Conservation (phyloP, 2,113 vertebrate genomes). For the Sakesphorus luctuosus region DNA sequence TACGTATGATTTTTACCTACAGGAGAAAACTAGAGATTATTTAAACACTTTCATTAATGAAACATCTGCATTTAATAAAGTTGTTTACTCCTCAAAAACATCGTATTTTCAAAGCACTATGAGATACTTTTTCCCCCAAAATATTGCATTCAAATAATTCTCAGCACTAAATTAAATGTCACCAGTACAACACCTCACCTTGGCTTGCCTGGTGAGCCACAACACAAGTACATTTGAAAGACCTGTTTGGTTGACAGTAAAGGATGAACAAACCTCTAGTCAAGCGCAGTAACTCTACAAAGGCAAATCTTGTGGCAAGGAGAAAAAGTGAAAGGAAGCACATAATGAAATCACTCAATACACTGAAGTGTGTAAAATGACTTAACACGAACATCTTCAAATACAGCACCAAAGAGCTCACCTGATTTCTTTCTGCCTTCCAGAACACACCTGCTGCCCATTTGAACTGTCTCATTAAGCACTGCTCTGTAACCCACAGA, state of each 20-base stretch:
- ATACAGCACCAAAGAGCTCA: not conserved
- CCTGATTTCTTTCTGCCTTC: not conserved
- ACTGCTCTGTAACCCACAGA: not conserved
- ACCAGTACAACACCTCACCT: not conserved
- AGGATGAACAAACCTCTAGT: not conserved
- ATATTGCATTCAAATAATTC: not conserved
- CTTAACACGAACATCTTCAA: not conserved
- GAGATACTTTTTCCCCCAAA: accelerated
- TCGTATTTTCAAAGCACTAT: not conserved
- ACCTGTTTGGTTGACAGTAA: not conserved
- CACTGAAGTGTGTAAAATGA: not conserved
- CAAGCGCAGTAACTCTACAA: not conserved
- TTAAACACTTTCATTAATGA: not conserved
- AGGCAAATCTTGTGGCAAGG: not conserved
- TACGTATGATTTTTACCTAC: not conserved
- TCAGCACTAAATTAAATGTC: not conserved
- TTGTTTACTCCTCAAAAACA: not conserved
- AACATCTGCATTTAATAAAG: not conserved
- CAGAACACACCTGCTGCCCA: conserved; percentile 12
- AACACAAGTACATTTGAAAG: not conserved
- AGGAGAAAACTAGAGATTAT: not conserved
- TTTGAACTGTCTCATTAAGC: not conserved
- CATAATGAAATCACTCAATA: not conserved
- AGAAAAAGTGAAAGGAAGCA: not conserved
- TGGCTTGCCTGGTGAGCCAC: not conserved